Evolutionary conservation across 2,113 vertebrate genomes (phyloP).

Genomic region (Zapus hudsonius): DNA sequence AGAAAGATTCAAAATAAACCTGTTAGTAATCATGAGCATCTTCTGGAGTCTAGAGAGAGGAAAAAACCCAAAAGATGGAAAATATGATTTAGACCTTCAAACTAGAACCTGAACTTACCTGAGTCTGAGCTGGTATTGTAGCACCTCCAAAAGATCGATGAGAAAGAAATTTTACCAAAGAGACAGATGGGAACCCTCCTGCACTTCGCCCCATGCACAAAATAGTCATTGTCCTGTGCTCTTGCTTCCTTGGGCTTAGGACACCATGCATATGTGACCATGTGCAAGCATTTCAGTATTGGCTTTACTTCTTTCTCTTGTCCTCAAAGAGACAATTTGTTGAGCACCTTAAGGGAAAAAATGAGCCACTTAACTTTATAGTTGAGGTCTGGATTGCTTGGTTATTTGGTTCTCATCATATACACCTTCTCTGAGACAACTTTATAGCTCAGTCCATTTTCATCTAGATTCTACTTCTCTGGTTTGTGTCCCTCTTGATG

Average conservation of each 20-base stretch:
- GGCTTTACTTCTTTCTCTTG: neutral
- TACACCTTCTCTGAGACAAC: neutral
- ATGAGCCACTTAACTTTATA: neutral
- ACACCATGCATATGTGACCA: too few relatives aligned
- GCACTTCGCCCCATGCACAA: neutral
- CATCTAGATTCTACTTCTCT: neutral
- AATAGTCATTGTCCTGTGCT: fast-evolving
- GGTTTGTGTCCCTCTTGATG: neutral
- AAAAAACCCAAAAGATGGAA: neutral
- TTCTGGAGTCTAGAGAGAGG: neutral
- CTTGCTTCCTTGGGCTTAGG: neutral
- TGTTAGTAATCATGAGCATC: neutral
- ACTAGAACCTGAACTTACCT: neutral
- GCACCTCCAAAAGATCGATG: neutral
- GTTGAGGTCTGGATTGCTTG: neutral
- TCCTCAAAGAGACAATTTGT: neutral
- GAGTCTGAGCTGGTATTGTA: neutral
- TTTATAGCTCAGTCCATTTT: neutral
- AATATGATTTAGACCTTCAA: neutral
- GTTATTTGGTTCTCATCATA: neutral
- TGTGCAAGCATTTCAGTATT: neutral
- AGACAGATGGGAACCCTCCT: too few relatives aligned
- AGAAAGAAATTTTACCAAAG: neutral
- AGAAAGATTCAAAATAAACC: neutral
- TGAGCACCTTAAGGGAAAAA: neutral